Evolutionary conservation across 2,113 vertebrate species (phyloP).

Genomic region (Bujurquina vittata): DNA sequence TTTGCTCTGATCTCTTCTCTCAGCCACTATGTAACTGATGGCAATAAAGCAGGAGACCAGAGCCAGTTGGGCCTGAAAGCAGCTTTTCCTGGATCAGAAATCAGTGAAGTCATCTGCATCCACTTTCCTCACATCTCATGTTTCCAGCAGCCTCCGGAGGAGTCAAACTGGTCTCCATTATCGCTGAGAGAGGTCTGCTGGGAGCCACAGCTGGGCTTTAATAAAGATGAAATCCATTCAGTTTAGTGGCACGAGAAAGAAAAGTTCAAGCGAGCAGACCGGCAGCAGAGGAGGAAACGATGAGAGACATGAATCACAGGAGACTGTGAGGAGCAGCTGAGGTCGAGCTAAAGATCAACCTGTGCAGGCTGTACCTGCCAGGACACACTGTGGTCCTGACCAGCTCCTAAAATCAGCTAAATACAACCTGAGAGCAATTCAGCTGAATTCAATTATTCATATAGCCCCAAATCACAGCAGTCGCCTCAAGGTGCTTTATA

Average conservation of each 20-base stretch:
- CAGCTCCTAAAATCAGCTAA: too few relatives aligned
- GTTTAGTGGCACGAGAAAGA: background rate
- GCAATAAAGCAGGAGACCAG: background rate
- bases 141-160: conserved; percentile 28
- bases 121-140: background rate
- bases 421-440: too few relatives aligned
- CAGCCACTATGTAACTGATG: background rate
- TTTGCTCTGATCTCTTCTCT: background rate
- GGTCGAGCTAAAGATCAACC: too few relatives aligned
- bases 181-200: background rate
- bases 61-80: background rate
- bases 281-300: background rate
- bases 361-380: too few relatives aligned
- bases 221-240: background rate
- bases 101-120: conserved; percentile 23
- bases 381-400: too few relatives aligned
- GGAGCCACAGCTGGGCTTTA: background rate
- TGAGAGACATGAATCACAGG: background rate
- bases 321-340: background rate
- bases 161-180: conserved; percentile 1
- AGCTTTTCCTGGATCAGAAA: background rate
- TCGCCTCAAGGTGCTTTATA: too few relatives aligned
- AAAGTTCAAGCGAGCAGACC: background rate
- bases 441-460: too few relatives aligned
- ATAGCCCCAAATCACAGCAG: too few relatives aligned